Evolutionary conservation across 2,888 invertebrate genomes (phyloP), one percentile per base, ranked within the genome.

Genomic region (Andrena camellia): DNA sequence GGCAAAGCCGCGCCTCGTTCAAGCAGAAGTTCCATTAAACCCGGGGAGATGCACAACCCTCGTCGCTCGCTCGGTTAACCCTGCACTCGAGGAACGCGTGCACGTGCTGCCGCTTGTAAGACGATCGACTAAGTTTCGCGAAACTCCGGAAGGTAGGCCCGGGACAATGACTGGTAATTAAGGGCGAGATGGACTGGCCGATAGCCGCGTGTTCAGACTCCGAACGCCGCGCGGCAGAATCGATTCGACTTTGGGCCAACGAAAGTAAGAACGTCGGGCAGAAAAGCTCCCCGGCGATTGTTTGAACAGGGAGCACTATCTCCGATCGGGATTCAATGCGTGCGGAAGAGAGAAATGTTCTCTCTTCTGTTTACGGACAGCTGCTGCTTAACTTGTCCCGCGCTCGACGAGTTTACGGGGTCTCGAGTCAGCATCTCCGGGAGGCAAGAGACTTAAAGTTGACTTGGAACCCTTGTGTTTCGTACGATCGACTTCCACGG

Each of bases 81-180:
- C 75, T 71, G 26, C 64, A 50, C 13, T 68, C 72, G 74, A 54
- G 54, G 68, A 69, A n/a, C 78, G 84, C 70, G 78, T 84, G 85
- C 85, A 85, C 87, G 87, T 77, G 63, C 77, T 42, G n/a, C 57
- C 35, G 17, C 67, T 75, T 69, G 80, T 72, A 50, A 81, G 81
- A 72, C 82, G 87, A 87, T 87, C 82, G 76, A 67, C 69, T 62
- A 87, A 85, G 83, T 87, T 88, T 68, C 71, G n/a, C n/a, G 66
- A 71, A 87, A 84, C 82, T 84, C 57, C 13, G 64, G 50, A 42
- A 54, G 52, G 35, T 59, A 26, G n/a, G n/a, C 73, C 23, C 54
- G 60, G 52, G 71, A 89, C 88, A 88, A 88, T 84, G 86, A 86
- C 77, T 87, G 70, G 87, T 82, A 87, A 88, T 88, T 87, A 77